Base-by-base conservation (phyloP, 2,888 invertebrate species). In the Drosophila melanocephala region DNA sequence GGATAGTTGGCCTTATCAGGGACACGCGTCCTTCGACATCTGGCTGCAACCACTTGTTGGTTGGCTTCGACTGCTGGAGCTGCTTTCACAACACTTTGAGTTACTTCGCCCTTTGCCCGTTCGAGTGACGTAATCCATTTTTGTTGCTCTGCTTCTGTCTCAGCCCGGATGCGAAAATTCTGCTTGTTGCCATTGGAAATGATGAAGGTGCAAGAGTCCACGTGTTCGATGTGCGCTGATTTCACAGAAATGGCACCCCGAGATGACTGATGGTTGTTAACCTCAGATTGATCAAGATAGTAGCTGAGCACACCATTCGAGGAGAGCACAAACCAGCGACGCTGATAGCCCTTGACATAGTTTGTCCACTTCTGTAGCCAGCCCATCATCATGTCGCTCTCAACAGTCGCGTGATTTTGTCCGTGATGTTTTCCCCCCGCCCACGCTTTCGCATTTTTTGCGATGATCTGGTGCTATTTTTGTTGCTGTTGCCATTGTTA, bases 321-420 rank as follows among this genome's bases (percentile, higher is more conserved):
- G 92, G 98, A 97, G 93, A 99, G 95, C 91, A 99, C 99, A 95
- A 99, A 99, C 99, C 99, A 99, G 92, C 99, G 95, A 93, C 98
- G 96, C 94, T 99, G 99, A 94, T 99, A 99, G 91, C 99, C 98
- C 94, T 99, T 99, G 77, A 99, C 95, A 94, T 99, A 99, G 94
- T 99, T 99, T 77, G 99, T 99, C 99, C 99, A 99, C 94, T 99
- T 99, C 92, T 98, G 97, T 55, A 99, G 95, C 98, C 99, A 99
- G 75, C 99, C 99, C 75, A 92, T 92, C 93, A 93, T 93, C 63
- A 93, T 93, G 83, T 92, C 90, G 55, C 66, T 28, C 6, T 62
- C 72, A 28, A 7, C 42, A 12, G 52, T 35, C 9, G 59, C 58
- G 19, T 53, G 57, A 55, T 37, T 63, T 12, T 16, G 5, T 1